Base-by-base conservation (phyloP, 2,888 invertebrate species). In the Resseliella maxima region DNA sequence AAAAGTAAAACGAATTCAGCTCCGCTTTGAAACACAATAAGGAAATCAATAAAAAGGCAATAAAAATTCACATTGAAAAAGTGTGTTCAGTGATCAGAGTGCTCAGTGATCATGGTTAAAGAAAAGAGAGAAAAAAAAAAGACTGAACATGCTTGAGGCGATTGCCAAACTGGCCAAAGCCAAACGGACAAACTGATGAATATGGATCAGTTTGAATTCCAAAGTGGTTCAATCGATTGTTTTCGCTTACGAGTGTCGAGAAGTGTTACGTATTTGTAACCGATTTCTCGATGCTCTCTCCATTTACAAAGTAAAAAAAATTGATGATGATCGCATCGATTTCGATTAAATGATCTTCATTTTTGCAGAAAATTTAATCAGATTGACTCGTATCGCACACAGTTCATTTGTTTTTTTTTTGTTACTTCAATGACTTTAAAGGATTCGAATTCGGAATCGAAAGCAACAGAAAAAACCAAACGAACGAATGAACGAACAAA, bases 161-260 rank as follows among this genome's bases (percentile, higher is more conserved):
- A 59, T n/a, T 3, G 24, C n/a, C n/a, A 15, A 59, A 24, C 1
- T 6, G 59, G 3, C 10, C 10, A 50, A 6, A 50, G 24, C 24
- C 3, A 15, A 15, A 18, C 8, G 46, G 18, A 50, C 15, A 8
- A 50, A 18, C 18, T 59, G 59, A 59, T 59, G 59, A 59, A 59
- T 59, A 59, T 59, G 59, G 59, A 59, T 59, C 59, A 59, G 59
- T 59, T 59, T 59, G 24, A 24, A 59, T 59, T 59, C 59, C 59
- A 59, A 59, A 24, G 59, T 59, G 59, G 12, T 24, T 18, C 50
- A 59, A 24, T 24, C 59, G 24, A 24, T 59, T 59, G n/a, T 59
- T 59, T 59, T 59, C 10, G 59, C 24, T 59, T 24, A 59, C 59
- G 59, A 59, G 46, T 50, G 46, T 50, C 46, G 46, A 50, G 46